A percentile compares a stretch with the other conserved stretches of the same genome.
Evolutionary conservation across 1,140 invertebrate species (phyloP).

Genomic region (Procambarus virginalis): DNA sequence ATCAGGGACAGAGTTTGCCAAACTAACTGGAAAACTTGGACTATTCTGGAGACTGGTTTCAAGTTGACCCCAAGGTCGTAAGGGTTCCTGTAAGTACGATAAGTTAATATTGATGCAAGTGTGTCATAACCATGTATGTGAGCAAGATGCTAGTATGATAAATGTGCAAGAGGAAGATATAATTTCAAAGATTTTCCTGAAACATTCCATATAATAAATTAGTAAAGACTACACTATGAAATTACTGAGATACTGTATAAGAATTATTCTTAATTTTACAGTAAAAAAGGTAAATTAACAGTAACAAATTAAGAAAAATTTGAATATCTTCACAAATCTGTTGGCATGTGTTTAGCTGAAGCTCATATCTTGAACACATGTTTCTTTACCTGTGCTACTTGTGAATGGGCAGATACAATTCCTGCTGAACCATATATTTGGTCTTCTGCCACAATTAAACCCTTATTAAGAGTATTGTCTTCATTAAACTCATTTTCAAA

Average conservation of each 20-base stretch:
- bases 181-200: too few species aligned
- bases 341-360: background rate
- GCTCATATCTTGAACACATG: background rate
- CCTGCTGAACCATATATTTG: conserved; percentile 2
- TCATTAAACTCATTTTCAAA: conserved; percentile 20
- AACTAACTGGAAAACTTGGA: conserved; percentile 11
- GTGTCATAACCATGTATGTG: background rate
- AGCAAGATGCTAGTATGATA: background rate
- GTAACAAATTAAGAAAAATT: background rate
- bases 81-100: conserved; percentile 10
- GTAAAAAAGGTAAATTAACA: background rate
- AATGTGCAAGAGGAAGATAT: background rate
- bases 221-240: too few species aligned
- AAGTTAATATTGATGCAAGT: background rate
- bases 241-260: too few species aligned
- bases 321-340: background rate
- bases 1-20: conserved; percentile 35
- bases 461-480: background rate
- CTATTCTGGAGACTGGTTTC: conserved; percentile 39
- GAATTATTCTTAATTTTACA: background rate
- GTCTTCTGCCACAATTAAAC: background rate
- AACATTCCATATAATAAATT: too few species aligned
- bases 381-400: background rate
- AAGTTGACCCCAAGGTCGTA: conserved; percentile 27
- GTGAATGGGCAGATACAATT: background rate